These are phyloP conservation scores for Tetanocera ferruginea DNA, from an alignment of 2,888 invertebrate genomes.

Conservation along the genomic window DNA sequence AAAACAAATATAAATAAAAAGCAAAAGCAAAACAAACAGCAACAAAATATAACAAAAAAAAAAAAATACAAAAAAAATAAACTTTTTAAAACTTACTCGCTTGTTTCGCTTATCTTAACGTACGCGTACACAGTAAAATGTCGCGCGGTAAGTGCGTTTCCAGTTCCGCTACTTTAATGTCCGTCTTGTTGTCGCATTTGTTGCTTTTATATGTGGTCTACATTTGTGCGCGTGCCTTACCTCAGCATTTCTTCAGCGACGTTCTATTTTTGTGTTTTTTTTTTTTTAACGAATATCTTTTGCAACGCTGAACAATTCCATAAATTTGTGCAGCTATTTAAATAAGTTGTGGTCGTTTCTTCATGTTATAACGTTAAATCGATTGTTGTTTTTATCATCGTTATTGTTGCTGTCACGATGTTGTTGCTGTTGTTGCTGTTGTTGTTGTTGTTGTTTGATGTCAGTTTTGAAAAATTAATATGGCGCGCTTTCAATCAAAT, in stretches of 20 bases:
- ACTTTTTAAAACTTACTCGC: neutral
- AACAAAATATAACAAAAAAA: neutral
- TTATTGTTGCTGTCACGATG: neutral
- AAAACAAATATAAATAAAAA: neutral
- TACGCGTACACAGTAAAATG: neutral
- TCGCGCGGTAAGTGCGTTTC: conserved; percentile 14
- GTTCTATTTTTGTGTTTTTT: neutral
- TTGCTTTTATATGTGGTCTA: conserved; percentile 14
- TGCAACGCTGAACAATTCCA: conserved; percentile 1
- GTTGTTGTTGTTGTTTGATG: neutral
- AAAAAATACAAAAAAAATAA: neutral
- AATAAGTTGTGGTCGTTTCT: conserved; percentile 1
- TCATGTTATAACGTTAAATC: neutral
- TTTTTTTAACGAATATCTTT: neutral
- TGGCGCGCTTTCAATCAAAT: conserved; percentile 7
- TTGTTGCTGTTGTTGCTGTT: conserved; percentile 18
- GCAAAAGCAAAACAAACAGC: neutral
- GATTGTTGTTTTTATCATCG: neutral
- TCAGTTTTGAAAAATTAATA: conserved; percentile 14
- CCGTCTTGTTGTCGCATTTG: neutral
- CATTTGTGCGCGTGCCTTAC: neutral
- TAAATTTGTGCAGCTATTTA: conserved; percentile 20
- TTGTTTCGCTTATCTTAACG: conserved; percentile 8
- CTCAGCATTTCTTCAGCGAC: neutral
- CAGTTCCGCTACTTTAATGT: conserved; percentile 33